Base-by-base conservation (phyloP, 1,140 invertebrate species). In the Calliopsis andreniformis region DNA sequence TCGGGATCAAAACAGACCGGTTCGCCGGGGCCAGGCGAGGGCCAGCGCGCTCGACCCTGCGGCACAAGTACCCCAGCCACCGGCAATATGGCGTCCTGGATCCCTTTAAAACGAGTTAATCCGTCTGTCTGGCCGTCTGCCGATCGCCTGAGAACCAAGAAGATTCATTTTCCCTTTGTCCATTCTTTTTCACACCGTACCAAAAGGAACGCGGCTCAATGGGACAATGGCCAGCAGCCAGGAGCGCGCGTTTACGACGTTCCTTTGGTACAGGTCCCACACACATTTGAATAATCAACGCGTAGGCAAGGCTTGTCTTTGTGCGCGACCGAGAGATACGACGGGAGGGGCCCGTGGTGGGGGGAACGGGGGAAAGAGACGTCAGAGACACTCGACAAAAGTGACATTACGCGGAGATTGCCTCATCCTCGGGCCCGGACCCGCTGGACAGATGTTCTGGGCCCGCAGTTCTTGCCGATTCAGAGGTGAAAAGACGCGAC, bases 81-180 rank as follows among this genome's bases (percentile, higher is more conserved):
- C 67, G 68, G 76, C 78, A 84, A 81, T 80, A 85, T 85, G 75
- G 83, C 79, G 82, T 69, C 70, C 58, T 43, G 45, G 64, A 64
- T 86, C 87, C 83, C 85, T 88, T 88, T 88, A 88, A 88, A 88
- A 88, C 87, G 76, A 86, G 87, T 88, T 84, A 72, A 80, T 83
- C 82, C 84, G 84, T 82, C 79, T 79, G 87, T 83, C 87, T 87
- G 83, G 83, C 83, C 85, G 85, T 86, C 82, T 87, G 79, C 78
- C 75, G 76, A 82, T 76, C 78, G 83, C 87, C 86, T 88, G 87
- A 88, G 87, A 88, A 88, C 86, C 86, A 83, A 80, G 79, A 87
- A 88, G 86, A 87, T 87, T 88, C 86, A 88, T 88, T 87, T 88
- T 86, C 82, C 84, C 84, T 87, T 87, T 88, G 87, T 88, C 70